Conservation (phyloP, 2,113 vertebrate genomes). For the Chauna torquata region DNA sequence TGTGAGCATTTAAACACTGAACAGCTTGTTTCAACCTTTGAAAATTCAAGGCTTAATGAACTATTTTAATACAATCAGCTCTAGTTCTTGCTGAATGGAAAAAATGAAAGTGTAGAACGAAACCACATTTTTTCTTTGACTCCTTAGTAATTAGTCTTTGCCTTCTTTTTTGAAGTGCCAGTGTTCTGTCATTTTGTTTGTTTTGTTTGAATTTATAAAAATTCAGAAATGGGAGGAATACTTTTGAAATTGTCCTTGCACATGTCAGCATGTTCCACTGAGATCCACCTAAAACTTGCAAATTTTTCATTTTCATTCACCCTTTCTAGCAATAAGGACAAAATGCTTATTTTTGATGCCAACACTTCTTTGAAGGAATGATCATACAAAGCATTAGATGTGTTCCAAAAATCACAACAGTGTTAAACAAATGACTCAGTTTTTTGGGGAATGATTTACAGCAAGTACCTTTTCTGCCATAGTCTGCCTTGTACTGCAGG, state of each 20-base stretch:
- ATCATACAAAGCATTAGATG: not conserved
- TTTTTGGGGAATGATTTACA: not conserved
- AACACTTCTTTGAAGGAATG: not conserved
- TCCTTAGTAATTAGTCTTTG: conserved; percentile 7
- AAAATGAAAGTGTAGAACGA: not conserved
- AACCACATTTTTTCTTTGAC: not conserved
- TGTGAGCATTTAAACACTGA: conserved; percentile 2
- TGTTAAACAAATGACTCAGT: not conserved
- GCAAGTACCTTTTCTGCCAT: not conserved
- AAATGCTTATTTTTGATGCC: not conserved
- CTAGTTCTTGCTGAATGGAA: not conserved
- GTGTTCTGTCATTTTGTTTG: not conserved
- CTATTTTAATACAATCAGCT: conserved; percentile 18
- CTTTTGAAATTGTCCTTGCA: not conserved
- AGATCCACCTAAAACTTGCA: not conserved
- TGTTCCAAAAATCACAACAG: not conserved
- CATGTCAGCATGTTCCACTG: not conserved
- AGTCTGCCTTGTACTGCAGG: not conserved
- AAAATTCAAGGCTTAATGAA: not conserved
- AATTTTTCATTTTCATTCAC: not conserved
- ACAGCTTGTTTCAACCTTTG: conserved; percentile 36
- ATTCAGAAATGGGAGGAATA: not conserved
- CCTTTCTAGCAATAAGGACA: not conserved
- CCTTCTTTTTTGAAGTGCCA: not conserved
- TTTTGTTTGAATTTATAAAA: no score